Evolutionary conservation across 2,797 vertebrate species (phyloP), one percentile per base, ranked within the genome.

Genomic region (Thripadectes ignobilis): DNA sequence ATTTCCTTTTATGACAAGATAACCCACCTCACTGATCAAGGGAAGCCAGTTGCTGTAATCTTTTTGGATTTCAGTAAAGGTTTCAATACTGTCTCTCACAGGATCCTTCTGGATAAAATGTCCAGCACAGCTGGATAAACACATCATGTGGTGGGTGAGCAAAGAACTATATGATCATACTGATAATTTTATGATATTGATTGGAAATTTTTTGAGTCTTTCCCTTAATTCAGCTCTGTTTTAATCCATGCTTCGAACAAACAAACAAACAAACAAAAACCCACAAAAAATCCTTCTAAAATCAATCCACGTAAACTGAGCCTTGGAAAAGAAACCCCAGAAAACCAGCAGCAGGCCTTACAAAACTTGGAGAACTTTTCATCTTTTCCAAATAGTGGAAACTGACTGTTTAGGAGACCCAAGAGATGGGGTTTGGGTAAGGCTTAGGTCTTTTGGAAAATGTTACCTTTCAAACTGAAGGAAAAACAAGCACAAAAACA

Each of bases 371-470:
- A 69, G 11, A 1, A 38, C 12, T 88, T 89, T 58, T 51, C 4
- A 2, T 51, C 2, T 0, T 65, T 81, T 92, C n/a, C n/a, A 66
- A 41, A 13, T 9, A 58, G 12, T 61, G 57, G 7, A 85, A 63
- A 41, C 1, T 6, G 46, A 52, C 20, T 0, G 0, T 26, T 81
- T 51, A 11, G 7, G 49, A 45, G 36, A 68, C 13, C 36, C n/a
- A 21, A 49, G 32, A 38, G 22, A 6, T 38, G 21, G n/a, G 57
- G 14, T 45, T 26, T 32, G 23, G 48, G 18, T 63, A 66, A n/a
- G 23, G 9, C 26, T 51, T 69, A 52, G 19, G 24, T 51, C 43
- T 13, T 71, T 34, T 85, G 63, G 41, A 48, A 52, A 74, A 80
- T 26, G 2, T 20, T 77, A 30, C 18, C 11, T 66, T 77, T 85